A percentile compares a stretch with the other conserved stretches of the same genome.
phyloP scores from a whole-genome alignment of 2,888 invertebrate species.

The Macaria liturata region DNA sequence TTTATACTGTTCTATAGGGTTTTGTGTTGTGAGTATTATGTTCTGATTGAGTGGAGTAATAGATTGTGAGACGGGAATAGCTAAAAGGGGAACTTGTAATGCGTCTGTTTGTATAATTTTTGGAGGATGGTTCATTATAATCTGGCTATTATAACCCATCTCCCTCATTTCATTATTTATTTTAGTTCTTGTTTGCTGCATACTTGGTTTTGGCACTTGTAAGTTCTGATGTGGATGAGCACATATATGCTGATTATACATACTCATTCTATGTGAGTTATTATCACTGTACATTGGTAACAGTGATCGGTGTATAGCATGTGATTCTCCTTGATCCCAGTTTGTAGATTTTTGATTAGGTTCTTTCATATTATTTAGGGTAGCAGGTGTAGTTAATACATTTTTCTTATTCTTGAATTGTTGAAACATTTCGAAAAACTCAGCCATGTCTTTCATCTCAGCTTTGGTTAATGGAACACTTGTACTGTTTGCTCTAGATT shows the following conservation, averaged over 20 bases:
- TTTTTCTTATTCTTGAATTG: slow-evolving; percentile 3
- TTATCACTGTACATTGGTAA: slow-evolving; percentile 6
- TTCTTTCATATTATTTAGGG: not conserved
- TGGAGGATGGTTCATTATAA: slow-evolving; percentile 10
- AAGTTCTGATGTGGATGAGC: slow-evolving; percentile 4
- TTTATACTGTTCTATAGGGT: slow-evolving; percentile 11
- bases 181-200: slow-evolving; percentile 9
- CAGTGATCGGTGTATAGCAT: slow-evolving; percentile 2
- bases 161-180: slow-evolving; percentile 1
- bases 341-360: slow-evolving; percentile 13
- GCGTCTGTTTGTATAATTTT: slow-evolving; percentile 63
- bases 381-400: not conserved
- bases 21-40: slow-evolving; percentile 53
- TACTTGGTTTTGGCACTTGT: slow-evolving; percentile 5
- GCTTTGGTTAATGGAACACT: too few species aligned
- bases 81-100: slow-evolving; percentile 60
- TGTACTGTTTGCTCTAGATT: too few species aligned
- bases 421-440: slow-evolving; percentile 12
- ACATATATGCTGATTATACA: slow-evolving; percentile 3
- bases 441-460: too few species aligned
- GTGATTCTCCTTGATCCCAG: not conserved
- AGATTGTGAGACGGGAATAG: slow-evolving; percentile 52
- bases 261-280: not conserved
- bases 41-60: slow-evolving; percentile 54
- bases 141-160: too few species aligned